These are phyloP conservation scores for Drosophila burlai DNA, from an alignment of 1,140 invertebrate species.

Conservation along the genomic window DNA sequence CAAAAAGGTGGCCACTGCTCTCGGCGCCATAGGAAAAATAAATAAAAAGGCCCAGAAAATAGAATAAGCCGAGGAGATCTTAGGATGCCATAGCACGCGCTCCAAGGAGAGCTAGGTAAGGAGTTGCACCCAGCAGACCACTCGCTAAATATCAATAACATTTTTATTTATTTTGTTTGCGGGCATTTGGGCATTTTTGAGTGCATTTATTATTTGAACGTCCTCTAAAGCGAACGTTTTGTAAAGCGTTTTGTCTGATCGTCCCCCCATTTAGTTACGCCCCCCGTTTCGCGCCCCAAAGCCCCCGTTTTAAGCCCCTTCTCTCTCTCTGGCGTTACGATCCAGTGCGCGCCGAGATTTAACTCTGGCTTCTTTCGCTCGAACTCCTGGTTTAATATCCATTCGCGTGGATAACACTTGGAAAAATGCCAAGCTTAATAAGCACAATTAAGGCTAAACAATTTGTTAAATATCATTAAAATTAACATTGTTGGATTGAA, in stretches of 20 bases:
- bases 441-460: not conserved
- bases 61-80: conserved; percentile 17
- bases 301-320: conserved; percentile 1
- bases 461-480: not conserved
- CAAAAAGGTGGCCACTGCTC: conserved; percentile 49
- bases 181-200: conserved; percentile 82
- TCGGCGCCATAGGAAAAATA: conserved; percentile 65
- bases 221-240: conserved; percentile 73
- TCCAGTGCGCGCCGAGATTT: conserved; percentile 69
- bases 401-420: conserved; percentile 10
- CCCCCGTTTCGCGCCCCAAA: conserved; percentile 17
- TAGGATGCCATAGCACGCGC: conserved; percentile 67
- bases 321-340: conserved; percentile 29
- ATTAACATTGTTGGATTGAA: not conserved
- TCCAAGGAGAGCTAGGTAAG: not conserved
- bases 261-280: conserved; percentile 31
- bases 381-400: conserved; percentile 32
- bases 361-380: conserved; percentile 29
- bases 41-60: not conserved
- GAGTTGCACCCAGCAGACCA: conserved; percentile 13
- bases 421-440: not conserved
- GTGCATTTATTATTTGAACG: conserved; percentile 83
- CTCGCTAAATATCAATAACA: conserved; percentile 82
- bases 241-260: conserved; percentile 74
- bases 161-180: conserved; percentile 83